Base-by-base conservation (phyloP, 2,888 invertebrate genomes). In the Nemotelus pantherinus region DNA sequence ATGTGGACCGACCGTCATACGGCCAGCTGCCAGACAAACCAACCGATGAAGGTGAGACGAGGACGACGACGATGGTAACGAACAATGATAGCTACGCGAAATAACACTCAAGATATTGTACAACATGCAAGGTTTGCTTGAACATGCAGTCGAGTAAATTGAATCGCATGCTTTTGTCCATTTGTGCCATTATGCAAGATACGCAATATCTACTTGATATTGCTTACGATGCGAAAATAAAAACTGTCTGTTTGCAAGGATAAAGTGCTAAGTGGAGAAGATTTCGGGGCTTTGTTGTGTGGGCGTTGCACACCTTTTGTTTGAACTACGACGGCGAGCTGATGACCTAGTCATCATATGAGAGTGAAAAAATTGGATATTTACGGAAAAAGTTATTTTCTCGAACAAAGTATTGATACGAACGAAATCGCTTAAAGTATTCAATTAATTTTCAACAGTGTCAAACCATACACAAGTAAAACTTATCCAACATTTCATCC, bases 381-480 rank as follows among this genome's bases (percentile, higher is more conserved):
- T 25, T 25, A 25, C 25, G 25, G 25, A 25, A 25, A 25, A 25
- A 25, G 25, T 25, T 25, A 25, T 25, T 25, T 25, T 25, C 25
- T 25, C 25, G 25, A 25, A 25, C 25, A 25, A 25, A 25, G 25
- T 25, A 25, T 25, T 25, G 0, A 25, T 25, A 25, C 25, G 25
- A 25, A 25, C 25, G 25, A 25, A 25, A 25, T 9, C 43, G 63
- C 63, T 45, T 65, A 65, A 65, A 65, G 47, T 65, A 65, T 65
- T 45, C 63, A 63, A 63, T 63, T 65, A 65, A 45, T 65, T 65
- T 45, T 0, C 45, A 65, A 65, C 65, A 45, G 47, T n/a, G 41
- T 47, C 10, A 47, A 7, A 43, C 44, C n/a, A 45, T 47, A 65
- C 25, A 45, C 6, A 9, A 7, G 41, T 5, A 41, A n/a, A 25